Evolutionary conservation across 2,797 vertebrate species (phyloP), one percentile per base, ranked within the genome.

Genomic region (Myotis daubentonii): DNA sequence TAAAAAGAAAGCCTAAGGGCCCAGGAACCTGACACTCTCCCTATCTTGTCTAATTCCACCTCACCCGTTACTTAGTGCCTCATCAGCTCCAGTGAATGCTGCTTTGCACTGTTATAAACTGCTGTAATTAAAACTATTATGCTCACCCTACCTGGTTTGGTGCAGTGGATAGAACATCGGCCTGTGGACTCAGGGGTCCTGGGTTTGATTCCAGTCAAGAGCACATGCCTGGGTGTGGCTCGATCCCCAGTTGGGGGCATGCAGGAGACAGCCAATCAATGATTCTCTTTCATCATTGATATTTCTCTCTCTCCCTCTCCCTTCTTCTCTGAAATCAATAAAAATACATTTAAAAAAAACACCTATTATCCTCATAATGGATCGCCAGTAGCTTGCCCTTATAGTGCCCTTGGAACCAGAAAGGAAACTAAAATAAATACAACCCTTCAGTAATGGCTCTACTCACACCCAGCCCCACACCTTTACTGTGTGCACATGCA

Each of bases 341-440:
- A 57, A 57, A 10, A 23, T 57, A 25, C 11, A 57, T 57, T 25
- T 16, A 2, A 2, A 51, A 19, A 51, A 55, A 25, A 57, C 25
- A 55, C 3, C 16, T 47, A 75, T 25, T 87, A 86, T 74, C 41
- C 44, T 83, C 76, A 76, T 53, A 71, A 75, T 71, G 38, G 47
- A 65, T 87, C 44, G 83, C 22, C 16, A 89, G 38, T 23, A 87
- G 53, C 51, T 83, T 23, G 57, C 86, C n/a, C 22, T 65, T 66
- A 44, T 1, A 57, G 57, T 33, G 36, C 30, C 23, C 47, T 65
- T 84, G 44, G 57, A 94, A 87, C 41, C 49, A 87, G 81, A 84
- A 79, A 47, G 30, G 47, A 95, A 89, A 92, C 44, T 90, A 74
- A 94, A 84, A 71, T 88, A 76, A 90, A 91, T 38, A 82, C 71